Percentiles rank a stretch among this genome's conserved stretches.
Evolutionary conservation across 2,113 vertebrate species (phyloP).

Genomic region (Pelodiscus sinensis): DNA sequence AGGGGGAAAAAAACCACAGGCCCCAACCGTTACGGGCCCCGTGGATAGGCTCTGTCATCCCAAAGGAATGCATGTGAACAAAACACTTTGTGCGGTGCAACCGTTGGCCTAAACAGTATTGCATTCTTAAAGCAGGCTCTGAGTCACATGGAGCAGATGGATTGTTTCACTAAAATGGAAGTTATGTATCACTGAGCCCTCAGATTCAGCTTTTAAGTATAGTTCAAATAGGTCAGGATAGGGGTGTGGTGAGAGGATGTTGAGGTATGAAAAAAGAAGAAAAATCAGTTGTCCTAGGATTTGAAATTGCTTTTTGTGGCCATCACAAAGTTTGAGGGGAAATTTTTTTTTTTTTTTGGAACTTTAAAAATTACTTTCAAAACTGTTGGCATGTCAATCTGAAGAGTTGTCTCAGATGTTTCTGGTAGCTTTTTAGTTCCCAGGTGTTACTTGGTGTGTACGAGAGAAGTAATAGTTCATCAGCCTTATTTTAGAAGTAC

Average conservation of each 20-base stretch:
- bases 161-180: slow-evolving; percentile 79
- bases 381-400: fast-evolving
- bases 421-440: background rate
- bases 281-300: background rate
- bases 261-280: background rate
- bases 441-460: background rate
- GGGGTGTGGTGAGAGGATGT: background rate
- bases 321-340: slow-evolving; percentile 5
- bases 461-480: background rate
- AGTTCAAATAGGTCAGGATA: slow-evolving; percentile 2
- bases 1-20: slow-evolving; percentile 76
- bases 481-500: too few species aligned
- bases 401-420: background rate
- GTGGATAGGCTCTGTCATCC: slow-evolving; percentile 82
- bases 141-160: slow-evolving; percentile 79
- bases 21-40: slow-evolving; percentile 74
- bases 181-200: slow-evolving; percentile 63
- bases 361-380: background rate
- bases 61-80: slow-evolving; percentile 84
- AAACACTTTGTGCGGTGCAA: slow-evolving; percentile 79
- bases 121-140: slow-evolving; percentile 76
- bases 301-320: slow-evolving; percentile 24
- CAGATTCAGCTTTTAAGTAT: background rate
- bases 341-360: background rate
- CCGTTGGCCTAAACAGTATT: slow-evolving; percentile 76